Base-by-base conservation (phyloP, 2,888 invertebrate genomes). In the Caenorhabditis becei region DNA sequence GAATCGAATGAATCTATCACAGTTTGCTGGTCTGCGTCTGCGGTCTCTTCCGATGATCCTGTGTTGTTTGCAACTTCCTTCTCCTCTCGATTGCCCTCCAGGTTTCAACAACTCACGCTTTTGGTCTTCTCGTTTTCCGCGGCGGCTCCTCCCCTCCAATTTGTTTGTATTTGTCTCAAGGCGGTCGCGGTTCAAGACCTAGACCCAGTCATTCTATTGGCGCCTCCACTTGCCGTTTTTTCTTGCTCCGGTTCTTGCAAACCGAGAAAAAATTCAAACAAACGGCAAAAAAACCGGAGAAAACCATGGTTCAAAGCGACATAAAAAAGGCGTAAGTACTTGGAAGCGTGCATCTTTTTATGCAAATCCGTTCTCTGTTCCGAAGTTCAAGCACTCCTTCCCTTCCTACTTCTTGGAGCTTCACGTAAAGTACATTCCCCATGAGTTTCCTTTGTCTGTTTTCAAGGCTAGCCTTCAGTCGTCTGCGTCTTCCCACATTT, bases 111-210 rank as follows among this genome's bases (percentile, higher is more conserved):
- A 59, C 74, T 56, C 65, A 63, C 71, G 47, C 47, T 28, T 54
- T 62, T 47, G 16, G 11, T 56, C 44, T 44, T 35, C 28, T 35
- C 59, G 35, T 14, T 23, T 41, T 23, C 53, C 20, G n/a, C 18
- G 18, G n/a, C 47, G 18, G 14, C 56, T 37, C 58, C 49, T 56
- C 37, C 62, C 49, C 65, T 41, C 59, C 32, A 56, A 58, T 28
- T 44, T 74, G 65, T 74, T 74, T 74, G 65, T 74, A 51, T 66
- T 74, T 65, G 74, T 59, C 74, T 74, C 65, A 74, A 74, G 56
- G 37, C 74, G 65, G 58, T 74, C 63, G 37, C 74, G 65, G 58
- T 74, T 72, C 71, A 32, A 61, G 8, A 2, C 10, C 14, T 14
- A 35, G 51, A 72, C 62, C 58, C 63, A 32, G 58, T 59, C 51